Base-by-base conservation (phyloP, 2,797 vertebrate genomes). In the Macropodus opercularis region DNA sequence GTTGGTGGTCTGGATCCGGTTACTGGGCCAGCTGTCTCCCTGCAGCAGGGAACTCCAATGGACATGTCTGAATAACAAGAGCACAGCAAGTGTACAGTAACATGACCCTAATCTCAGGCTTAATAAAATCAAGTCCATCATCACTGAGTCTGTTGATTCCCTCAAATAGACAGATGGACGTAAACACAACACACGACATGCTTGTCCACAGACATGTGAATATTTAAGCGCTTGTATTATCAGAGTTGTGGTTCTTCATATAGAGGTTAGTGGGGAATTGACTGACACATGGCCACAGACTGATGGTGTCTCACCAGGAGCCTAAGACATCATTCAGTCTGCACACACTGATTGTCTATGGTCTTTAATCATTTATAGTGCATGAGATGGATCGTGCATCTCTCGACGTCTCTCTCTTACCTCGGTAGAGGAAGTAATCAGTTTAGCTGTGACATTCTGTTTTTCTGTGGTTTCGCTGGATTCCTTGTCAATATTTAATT, bases 401-500 rank as follows among this genome's bases (percentile, higher is more conserved):
- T 68, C 61, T 57, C 70, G 65, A 38, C 73, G 72, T 77, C 79
- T 82, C 77, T 79, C 58, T 79, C 69, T 72, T 83, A 82, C 85
- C 85, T 83, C 80, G 74, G 83, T 80, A 85, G 81, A 64, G 84
- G 83, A 87, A 86, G 83, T 92, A 91, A 92, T 90, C 88, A 86
- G 86, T 91, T 92, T 89, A 90, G 82, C 85, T 83, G 87, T 87
- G 89, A 91, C 89, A 89, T 84, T 85, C 84, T 87, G 87, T 89
- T 91, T 90, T 89, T 88, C 86, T 79, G 85, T 88, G 89, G 84
- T 86, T 89, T 86, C 10, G 68, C 75, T 58, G 81, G 85, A 90
- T 90, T 91, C 79, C 89, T 85, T 88, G 87, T 91, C 89, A 91
- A 91, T 92, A 91, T 91, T 91, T 88, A 91, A 91, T 91, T 91